A percentile compares a stretch with the other conserved stretches of the same genome.
Evolutionary conservation across 2,888 invertebrate genomes (phyloP).

Genomic region (Apodemia mormo): DNA sequence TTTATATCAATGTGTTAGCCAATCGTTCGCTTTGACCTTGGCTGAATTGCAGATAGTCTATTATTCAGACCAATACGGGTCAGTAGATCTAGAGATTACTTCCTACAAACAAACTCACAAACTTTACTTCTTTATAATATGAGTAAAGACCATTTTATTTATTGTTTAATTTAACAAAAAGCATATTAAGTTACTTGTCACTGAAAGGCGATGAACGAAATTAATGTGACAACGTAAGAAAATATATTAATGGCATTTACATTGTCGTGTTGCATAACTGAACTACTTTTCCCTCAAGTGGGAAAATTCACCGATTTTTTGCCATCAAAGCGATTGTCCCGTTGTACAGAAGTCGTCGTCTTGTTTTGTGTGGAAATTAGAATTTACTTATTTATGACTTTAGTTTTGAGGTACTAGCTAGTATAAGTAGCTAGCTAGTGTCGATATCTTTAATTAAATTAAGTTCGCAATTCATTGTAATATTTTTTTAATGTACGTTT

Average conservation of each 20-base stretch:
- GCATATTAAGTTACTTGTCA: neutral
- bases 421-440: neutral
- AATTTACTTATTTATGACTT: neutral
- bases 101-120: no score
- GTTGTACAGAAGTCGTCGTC: neutral
- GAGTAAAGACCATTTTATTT: no score
- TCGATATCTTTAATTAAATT: no score
- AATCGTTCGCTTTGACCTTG: no score
- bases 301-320: constrained; percentile 22
- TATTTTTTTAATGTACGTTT: no score
- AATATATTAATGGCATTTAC: constrained; percentile 40
- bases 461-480: no score
- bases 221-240: constrained; percentile 31
- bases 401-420: neutral
- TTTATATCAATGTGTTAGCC: no score
- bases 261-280: constrained; percentile 33
- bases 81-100: no score
- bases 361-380: constrained; percentile 14
- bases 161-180: neutral
- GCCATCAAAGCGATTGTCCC: constrained; percentile 16
- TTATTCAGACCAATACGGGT: no score
- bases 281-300: constrained; percentile 27
- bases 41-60: no score
- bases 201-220: constrained; percentile 22
- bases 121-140: no score